A percentile compares a stretch with the other conserved stretches of the same genome.
phyloP scores from a whole-genome alignment of 2,888 invertebrate genomes.

The Nysson spinosus region DNA sequence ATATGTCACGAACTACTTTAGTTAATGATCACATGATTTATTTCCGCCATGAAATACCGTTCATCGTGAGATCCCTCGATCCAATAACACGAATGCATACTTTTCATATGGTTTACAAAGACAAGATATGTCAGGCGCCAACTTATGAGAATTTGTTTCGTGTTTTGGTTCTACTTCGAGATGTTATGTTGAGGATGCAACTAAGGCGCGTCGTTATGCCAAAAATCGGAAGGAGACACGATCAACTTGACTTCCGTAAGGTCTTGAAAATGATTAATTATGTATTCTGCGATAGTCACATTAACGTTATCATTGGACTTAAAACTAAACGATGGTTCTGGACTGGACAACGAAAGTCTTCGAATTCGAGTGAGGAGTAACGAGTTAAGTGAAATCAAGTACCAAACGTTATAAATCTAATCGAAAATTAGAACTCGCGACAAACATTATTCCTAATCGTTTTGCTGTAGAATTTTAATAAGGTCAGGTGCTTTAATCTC shows the following conservation, averaged over 20 bases:
- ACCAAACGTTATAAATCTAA: background rate
- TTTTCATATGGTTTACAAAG: background rate
- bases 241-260: background rate
- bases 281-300: background rate
- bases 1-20: background rate
- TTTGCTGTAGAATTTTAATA: too few relatives aligned
- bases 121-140: background rate
- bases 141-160: background rate
- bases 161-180: background rate
- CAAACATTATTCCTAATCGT: too few relatives aligned
- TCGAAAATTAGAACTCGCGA: too few relatives aligned
- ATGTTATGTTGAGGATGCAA: background rate
- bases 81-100: background rate
- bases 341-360: background rate
- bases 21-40: background rate
- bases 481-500: too few relatives aligned
- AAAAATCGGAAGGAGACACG: background rate
- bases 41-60: background rate
- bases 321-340: background rate
- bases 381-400: too few relatives aligned
- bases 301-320: background rate
- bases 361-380: background rate
- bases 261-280: slow-evolving; percentile 3
- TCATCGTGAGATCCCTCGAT: background rate
- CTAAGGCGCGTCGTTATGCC: background rate